phyloP scores from a whole-genome alignment of 2,888 invertebrate genomes.

The Cactoblastis cactorum region DNA sequence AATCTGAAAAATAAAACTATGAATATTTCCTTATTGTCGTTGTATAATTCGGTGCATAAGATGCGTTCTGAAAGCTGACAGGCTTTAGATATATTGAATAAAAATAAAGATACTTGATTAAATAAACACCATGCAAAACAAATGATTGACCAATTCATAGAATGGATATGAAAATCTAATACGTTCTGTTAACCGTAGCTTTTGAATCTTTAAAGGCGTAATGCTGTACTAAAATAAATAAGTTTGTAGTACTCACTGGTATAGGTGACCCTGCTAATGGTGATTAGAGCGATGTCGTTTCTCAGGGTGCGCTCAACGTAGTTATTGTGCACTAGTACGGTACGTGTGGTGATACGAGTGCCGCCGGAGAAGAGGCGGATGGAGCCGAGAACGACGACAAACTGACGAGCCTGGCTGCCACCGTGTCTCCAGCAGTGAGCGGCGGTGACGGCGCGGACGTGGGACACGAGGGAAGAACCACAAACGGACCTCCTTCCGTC shows the following conservation, averaged over 20 bases:
- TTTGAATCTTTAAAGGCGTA: too few relatives aligned
- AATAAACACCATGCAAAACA: too few relatives aligned
- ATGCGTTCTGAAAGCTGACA: too few relatives aligned
- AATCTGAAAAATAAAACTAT: too few relatives aligned
- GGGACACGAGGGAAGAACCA: constrained; percentile 31
- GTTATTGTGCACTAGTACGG: constrained; percentile 28
- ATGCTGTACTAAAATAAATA: not conserved
- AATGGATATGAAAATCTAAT: too few relatives aligned
- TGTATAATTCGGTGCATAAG: too few relatives aligned
- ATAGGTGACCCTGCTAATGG: constrained; percentile 11
- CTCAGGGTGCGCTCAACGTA: constrained; percentile 25
- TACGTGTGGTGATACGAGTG: constrained; percentile 25
- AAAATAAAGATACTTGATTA: too few relatives aligned
- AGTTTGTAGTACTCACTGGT: constrained; percentile 1
- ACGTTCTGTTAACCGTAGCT: too few relatives aligned
- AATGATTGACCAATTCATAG: too few relatives aligned
- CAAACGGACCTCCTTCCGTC: constrained; percentile 32
- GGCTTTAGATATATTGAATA: too few relatives aligned
- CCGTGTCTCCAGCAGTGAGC: constrained; percentile 36
- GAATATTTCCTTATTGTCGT: too few relatives aligned
- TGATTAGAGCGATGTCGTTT: constrained; percentile 20
- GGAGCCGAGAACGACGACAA: constrained; percentile 31
- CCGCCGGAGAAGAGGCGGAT: constrained; percentile 30
- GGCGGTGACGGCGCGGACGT: constrained; percentile 28
- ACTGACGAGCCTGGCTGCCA: constrained; percentile 26